Base-by-base conservation (phyloP, 2,113 vertebrate species). In the Falcunculus frontatus region DNA sequence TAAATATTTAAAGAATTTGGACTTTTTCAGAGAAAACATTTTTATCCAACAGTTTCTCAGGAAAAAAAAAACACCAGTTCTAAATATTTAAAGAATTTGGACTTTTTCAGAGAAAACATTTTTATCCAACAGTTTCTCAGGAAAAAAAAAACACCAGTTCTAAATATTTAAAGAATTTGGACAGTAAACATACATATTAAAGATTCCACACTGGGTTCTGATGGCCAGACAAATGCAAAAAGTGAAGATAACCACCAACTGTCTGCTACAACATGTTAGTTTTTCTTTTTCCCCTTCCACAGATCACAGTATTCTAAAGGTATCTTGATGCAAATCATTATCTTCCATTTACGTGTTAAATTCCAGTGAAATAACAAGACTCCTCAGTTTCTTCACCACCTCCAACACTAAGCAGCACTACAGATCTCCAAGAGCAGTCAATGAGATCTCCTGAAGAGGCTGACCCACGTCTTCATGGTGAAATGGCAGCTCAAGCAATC, bases 391-490 rank as follows among this genome's bases (percentile, higher is more conserved):
- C 35, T 49, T 37, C 22, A 7, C 70, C 33, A 15, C 10, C 16
- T 53, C 37, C 63, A 77, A 16, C 26, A 70, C 11, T 18, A 50
- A 72, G 30, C 74, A 60, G 39, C 57, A 39, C 39, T 21, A 76
- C 25, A 76, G 68, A 52, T 7, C 22, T 10, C 35, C n/a, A 67
- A 55, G 49, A 49, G 33, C 27, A 37, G n/a, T 11, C 1, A 3
- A 10, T 33, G 42, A 59, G 79, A 47, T 11, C 76, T 41, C 37
- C 49, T 11, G 41, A 22, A 64, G 50, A n/a, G 18, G 37, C 44
- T 65, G 80, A 60, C 17, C 50, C 2, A 1, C 0, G 1, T 16
- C 37, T 52, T 35, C 46, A 35, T 4, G 32, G 74, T 3, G 8
- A 63, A 87, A 72, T 2, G 8, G 62, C 32, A 27, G 50, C 47